These are phyloP conservation scores for Pteria penguin DNA, from an alignment of 2,888 invertebrate species.

Conservation along the genomic window DNA sequence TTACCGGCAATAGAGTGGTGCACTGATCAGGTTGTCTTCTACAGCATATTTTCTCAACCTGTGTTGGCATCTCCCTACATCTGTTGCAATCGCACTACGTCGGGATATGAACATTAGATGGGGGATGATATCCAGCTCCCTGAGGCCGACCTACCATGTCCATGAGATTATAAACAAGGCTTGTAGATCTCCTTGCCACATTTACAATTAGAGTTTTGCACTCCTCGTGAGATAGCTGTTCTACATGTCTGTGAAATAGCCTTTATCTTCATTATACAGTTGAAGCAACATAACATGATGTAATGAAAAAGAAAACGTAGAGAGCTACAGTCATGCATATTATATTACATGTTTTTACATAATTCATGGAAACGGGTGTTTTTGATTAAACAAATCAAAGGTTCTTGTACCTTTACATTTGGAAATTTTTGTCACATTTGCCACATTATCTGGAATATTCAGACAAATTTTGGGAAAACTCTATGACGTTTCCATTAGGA, in stretches of 20 bases:
- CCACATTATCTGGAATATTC: too few relatives aligned
- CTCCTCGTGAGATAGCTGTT: not conserved
- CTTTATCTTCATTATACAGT: too few relatives aligned
- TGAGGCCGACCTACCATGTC: not conserved
- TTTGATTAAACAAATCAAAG: too few relatives aligned
- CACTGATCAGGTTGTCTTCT: not conserved
- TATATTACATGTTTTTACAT: too few relatives aligned
- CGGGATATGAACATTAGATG: not conserved
- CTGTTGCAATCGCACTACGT: not conserved
- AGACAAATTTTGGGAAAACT: too few relatives aligned
- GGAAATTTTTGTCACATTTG: too few relatives aligned
- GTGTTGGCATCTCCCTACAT: conserved; percentile 13
- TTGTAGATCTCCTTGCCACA: not conserved
- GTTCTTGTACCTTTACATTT: too few relatives aligned
- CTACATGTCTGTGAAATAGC: not conserved
- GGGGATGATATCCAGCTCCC: not conserved
- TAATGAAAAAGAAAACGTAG: not conserved
- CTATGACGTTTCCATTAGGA: too few relatives aligned
- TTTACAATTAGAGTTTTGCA: not conserved
- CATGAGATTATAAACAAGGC: not conserved
- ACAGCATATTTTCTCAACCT: conserved; percentile 4
- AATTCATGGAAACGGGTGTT: too few relatives aligned
- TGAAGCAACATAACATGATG: too few relatives aligned
- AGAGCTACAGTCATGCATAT: not conserved
- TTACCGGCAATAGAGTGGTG: not conserved